Conservation (phyloP, 2,888 invertebrate species). For the Tortrix viridana region DNA sequence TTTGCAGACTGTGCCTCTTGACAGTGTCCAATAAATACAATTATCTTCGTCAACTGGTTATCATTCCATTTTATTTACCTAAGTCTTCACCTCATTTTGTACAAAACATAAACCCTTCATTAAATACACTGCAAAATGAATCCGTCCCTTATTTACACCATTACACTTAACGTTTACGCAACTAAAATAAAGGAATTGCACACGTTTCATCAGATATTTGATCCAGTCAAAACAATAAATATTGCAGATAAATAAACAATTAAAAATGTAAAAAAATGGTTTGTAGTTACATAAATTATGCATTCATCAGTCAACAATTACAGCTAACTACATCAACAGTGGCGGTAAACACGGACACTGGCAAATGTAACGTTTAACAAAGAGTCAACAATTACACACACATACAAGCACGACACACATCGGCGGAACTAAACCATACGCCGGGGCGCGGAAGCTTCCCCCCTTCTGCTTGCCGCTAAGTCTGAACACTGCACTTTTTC, state of each 20-base stretch:
- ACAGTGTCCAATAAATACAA: constrained; percentile 47
- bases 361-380: constrained; percentile 43
- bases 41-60: constrained; percentile 47
- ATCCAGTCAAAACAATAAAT: constrained; percentile 77
- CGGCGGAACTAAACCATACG: no score
- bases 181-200: constrained; percentile 68
- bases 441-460: no score
- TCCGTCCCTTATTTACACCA: constrained; percentile 60
- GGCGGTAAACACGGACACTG: constrained; percentile 41
- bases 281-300: constrained; percentile 71
- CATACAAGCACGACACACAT: constrained; percentile 37
- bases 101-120: constrained; percentile 60
- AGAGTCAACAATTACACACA: constrained; percentile 43
- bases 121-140: constrained; percentile 54
- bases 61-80: constrained; percentile 47
- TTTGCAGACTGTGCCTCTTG: constrained; percentile 38
- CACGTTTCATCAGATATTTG: constrained; percentile 76
- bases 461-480: no score
- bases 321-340: constrained; percentile 11
- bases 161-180: constrained; percentile 54
- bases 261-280: constrained; percentile 62
- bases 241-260: constrained; percentile 57
- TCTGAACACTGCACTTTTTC: no score
- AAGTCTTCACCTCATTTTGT: constrained; percentile 54
- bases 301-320: constrained; percentile 73